A percentile compares a stretch with the other conserved stretches of the same genome.
These are phyloP conservation scores for Pectinophora gossypiella DNA, from an alignment of 1,140 invertebrate species.

Conservation along the genomic window DNA sequence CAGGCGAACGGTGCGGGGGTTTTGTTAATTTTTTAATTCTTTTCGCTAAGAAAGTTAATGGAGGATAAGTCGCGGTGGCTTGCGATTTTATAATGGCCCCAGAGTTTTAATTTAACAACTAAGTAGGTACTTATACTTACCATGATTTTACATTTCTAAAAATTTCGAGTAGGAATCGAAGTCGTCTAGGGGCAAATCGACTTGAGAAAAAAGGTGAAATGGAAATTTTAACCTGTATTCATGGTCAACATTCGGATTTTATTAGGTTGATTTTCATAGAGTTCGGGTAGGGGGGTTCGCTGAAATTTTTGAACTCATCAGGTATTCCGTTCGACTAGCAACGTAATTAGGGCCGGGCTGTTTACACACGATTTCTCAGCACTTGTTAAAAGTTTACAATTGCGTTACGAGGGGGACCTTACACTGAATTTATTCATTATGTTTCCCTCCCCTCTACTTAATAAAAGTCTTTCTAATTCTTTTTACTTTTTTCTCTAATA, in stretches of 20 bases:
- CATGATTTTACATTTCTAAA: too few species aligned
- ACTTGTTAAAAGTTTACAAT: conserved; percentile 76
- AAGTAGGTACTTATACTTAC: too few species aligned
- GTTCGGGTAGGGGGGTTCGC: conserved; percentile 20
- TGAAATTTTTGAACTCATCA: conserved; percentile 65
- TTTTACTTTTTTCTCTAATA: conserved; percentile 53
- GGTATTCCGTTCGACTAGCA: conserved; percentile 51
- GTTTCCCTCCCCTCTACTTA: conserved; percentile 54
- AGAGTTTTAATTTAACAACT: too few species aligned
- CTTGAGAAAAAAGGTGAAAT: too few species aligned
- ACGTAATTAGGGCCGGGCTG: conserved; percentile 61
- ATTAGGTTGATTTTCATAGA: conserved; percentile 64
- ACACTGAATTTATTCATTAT: conserved; percentile 73
- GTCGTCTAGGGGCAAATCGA: too few species aligned
- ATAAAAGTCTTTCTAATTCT: conserved; percentile 61
- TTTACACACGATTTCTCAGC: conserved; percentile 73
- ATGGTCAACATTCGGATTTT: conserved; percentile 43
- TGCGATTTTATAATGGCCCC: too few species aligned
- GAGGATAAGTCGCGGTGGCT: conserved; percentile 32
- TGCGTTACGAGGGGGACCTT: conserved; percentile 61
- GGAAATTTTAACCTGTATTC: too few species aligned
- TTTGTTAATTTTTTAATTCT: conserved; percentile 62
- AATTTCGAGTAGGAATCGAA: too few species aligned
- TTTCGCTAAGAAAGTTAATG: conserved; percentile 47
- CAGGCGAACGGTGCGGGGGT: conserved; percentile 43